These are phyloP conservation scores for Arion vulgaris DNA, from an alignment of 1,140 invertebrate genomes.

Conservation along the genomic window DNA sequence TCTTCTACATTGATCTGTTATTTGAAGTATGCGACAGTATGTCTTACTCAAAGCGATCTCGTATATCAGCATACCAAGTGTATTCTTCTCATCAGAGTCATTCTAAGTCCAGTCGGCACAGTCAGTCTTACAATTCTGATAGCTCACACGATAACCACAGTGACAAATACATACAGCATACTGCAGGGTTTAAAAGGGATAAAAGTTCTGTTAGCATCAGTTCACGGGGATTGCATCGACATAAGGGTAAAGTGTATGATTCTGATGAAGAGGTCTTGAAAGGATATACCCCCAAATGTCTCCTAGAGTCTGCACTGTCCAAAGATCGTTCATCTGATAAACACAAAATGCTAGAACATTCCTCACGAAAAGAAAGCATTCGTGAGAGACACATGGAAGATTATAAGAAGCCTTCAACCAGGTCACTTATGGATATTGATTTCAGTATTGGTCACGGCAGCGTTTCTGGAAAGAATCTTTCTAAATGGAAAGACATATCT, in stretches of 20 bases:
- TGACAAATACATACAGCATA: not conserved
- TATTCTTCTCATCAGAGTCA: slow-evolving; percentile 6
- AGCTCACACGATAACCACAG: not conserved
- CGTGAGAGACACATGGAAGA: not conserved
- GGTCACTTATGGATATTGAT: slow-evolving; percentile 32
- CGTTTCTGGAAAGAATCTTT: not conserved
- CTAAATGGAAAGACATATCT: slow-evolving; percentile 2
- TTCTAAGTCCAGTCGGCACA: slow-evolving; percentile 13
- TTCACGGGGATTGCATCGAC: not conserved
- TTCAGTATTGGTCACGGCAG: not conserved
- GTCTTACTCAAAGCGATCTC: not conserved
- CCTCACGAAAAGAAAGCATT: not conserved
- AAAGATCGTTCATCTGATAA: not conserved
- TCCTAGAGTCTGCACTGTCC: not conserved
- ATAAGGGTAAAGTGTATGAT: not conserved
- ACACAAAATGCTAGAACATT: not conserved
- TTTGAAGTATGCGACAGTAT: not conserved
- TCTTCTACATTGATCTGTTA: not conserved
- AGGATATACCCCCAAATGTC: not conserved
- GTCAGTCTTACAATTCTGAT: not conserved
- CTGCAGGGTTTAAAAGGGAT: not conserved
- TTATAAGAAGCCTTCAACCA: not conserved
- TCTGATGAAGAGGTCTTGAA: slow-evolving; percentile 30
- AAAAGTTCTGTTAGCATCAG: not conserved
- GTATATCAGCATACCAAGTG: slow-evolving; percentile 11